These are phyloP conservation scores for Tenebrio molitor DNA, from an alignment of 1,140 invertebrate species.

Conservation along the genomic window DNA sequence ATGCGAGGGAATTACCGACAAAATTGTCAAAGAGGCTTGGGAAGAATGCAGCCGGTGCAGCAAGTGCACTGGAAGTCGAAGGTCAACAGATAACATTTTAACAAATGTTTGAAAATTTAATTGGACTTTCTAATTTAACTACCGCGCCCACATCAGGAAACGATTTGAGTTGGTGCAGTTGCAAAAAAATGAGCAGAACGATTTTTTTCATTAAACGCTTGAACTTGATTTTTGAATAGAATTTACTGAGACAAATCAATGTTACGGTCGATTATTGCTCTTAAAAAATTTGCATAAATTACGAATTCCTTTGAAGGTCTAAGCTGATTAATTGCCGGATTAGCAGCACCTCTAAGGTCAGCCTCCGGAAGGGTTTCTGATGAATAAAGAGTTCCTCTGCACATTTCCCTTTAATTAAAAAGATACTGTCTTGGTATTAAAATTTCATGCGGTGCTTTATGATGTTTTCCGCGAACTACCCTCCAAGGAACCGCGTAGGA, in stretches of 20 bases:
- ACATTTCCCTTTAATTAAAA: no score
- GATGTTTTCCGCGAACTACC: no score
- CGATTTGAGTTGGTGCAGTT: background rate
- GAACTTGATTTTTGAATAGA: constrained; percentile 19
- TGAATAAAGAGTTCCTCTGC: no score
- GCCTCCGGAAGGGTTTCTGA: no score
- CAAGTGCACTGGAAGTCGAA: background rate
- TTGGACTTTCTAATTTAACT: constrained; percentile 28
- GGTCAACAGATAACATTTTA: constrained; percentile 8
- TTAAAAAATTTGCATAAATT: constrained; percentile 16
- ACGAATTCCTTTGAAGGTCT: constrained; percentile 14
- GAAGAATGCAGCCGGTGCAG: no score
- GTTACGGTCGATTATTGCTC: constrained; percentile 28
- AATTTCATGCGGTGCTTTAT: no score
- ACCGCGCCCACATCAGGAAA: constrained; percentile 20
- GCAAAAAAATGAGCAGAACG: background rate
- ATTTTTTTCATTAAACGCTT: background rate
- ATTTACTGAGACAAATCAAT: constrained; percentile 17
- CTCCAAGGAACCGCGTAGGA: no score
- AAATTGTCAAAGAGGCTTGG: no score
- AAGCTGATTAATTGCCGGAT: background rate
- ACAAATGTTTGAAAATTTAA: constrained; percentile 9
- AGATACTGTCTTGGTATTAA: no score
- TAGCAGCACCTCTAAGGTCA: background rate
- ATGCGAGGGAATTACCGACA: no score